A percentile compares a stretch with the other conserved stretches of the same genome.
These are phyloP conservation scores for Pseudomyrmex gracilis DNA, from an alignment of 1,140 invertebrate species.

Conservation along the genomic window DNA sequence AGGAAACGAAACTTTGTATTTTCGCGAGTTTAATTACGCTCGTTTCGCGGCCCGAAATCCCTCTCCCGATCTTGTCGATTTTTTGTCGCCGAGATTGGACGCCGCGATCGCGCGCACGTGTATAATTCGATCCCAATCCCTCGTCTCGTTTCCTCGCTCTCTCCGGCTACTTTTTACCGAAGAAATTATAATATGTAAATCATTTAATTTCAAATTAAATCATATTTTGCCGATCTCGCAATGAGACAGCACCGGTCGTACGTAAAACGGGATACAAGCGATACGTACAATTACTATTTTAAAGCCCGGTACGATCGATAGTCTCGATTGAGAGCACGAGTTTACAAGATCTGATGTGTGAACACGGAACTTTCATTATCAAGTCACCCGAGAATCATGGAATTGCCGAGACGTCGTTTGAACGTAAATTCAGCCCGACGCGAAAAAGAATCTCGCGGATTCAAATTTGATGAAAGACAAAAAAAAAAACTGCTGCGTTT, in stretches of 20 bases:
- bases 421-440: neutral
- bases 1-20: neutral
- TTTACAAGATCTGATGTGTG: neutral
- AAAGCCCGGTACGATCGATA: slow-evolving; percentile 15
- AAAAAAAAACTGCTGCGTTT: neutral
- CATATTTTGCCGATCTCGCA: neutral
- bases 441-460: too few species aligned
- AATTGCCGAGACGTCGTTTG: neutral
- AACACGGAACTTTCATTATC: neutral
- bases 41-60: neutral
- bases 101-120: neutral
- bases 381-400: neutral
- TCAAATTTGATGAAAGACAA: too few species aligned
- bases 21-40: neutral
- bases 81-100: neutral
- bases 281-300: slow-evolving; percentile 19
- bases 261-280: neutral
- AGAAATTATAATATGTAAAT: slow-evolving; percentile 35
- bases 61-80: neutral
- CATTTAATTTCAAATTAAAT: slow-evolving; percentile 36
- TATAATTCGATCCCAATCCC: neutral
- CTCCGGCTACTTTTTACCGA: too few species aligned
- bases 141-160: too few species aligned
- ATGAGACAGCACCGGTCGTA: slow-evolving; percentile 21
- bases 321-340: slow-evolving; percentile 1